A percentile compares a stretch with the other conserved stretches of the same genome.
Evolutionary conservation across 2,797 vertebrate genomes (phyloP).

Genomic region (Poeciliopsis infans): DNA sequence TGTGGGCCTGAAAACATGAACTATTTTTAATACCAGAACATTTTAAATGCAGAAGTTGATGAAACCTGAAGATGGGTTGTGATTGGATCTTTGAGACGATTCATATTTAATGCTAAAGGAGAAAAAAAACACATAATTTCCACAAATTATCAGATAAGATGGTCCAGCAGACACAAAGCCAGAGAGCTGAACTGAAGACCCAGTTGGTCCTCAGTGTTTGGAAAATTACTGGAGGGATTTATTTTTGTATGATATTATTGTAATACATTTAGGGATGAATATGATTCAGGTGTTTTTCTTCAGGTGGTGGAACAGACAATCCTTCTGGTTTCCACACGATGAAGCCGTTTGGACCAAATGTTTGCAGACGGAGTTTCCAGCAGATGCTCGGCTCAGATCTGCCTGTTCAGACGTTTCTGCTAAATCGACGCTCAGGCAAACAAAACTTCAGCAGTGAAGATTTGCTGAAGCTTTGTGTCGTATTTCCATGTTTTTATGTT

Average conservation of each 20-base stretch:
- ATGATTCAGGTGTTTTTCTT: background rate
- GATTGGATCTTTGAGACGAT: background rate
- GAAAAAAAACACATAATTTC: background rate
- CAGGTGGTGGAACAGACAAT: background rate
- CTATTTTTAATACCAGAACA: background rate
- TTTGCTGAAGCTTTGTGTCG: background rate
- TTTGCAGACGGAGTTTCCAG: background rate
- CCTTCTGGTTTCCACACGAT: background rate
- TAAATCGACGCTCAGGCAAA: background rate
- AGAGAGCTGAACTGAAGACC: background rate
- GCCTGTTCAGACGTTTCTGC: background rate
- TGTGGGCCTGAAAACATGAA: background rate
- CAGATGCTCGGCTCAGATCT: slow-evolving; percentile 1
- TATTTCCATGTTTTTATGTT: background rate
- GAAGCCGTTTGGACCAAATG: background rate
- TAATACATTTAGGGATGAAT: background rate
- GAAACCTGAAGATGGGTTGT: background rate
- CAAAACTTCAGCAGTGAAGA: background rate
- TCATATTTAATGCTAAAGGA: background rate
- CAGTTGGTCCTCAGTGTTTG: background rate
- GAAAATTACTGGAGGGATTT: background rate
- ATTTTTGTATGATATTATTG: background rate
- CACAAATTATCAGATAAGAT: background rate
- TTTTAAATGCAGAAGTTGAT: background rate
- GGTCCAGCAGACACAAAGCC: background rate